Conservation (phyloP, 37 sponge, comb jelly and placozoan species). For the Aphrocallistes beatrix region DNA sequence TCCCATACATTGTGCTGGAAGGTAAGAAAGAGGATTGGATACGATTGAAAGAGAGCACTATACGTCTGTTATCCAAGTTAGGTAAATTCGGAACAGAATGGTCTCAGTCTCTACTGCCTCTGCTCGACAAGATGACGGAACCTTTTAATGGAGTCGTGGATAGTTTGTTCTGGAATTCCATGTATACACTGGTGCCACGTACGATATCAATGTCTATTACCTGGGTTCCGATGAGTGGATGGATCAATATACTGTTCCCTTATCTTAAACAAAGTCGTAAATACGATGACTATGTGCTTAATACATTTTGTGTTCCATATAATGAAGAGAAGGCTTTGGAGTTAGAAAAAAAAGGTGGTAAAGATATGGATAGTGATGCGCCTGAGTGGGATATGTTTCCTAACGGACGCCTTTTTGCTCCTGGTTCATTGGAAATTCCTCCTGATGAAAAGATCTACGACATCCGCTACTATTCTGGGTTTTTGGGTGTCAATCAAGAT, state of each 20-base stretch:
- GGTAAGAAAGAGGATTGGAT: not conserved
- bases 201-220: not conserved
- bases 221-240: not conserved
- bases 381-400: not conserved
- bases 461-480: not conserved
- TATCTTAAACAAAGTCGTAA: not conserved
- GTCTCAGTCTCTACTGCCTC: not conserved
- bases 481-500: not conserved
- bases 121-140: not conserved
- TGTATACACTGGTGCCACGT: not conserved
- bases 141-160: not conserved
- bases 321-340: not conserved
- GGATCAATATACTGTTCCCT: slow-evolving; percentile 7
- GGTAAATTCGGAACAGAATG: not conserved
- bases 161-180: not conserved
- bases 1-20: not conserved
- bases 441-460: not conserved
- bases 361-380: not conserved
- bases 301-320: not conserved
- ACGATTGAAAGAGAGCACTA: not conserved
- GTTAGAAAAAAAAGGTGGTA: not conserved
- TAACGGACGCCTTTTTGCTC: not conserved
- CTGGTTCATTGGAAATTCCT: not conserved
- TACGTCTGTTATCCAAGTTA: not conserved
- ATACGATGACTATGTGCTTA: too few relatives aligned